phyloP scores from a whole-genome alignment of 2,888 invertebrate species.

The Tachina fera region DNA sequence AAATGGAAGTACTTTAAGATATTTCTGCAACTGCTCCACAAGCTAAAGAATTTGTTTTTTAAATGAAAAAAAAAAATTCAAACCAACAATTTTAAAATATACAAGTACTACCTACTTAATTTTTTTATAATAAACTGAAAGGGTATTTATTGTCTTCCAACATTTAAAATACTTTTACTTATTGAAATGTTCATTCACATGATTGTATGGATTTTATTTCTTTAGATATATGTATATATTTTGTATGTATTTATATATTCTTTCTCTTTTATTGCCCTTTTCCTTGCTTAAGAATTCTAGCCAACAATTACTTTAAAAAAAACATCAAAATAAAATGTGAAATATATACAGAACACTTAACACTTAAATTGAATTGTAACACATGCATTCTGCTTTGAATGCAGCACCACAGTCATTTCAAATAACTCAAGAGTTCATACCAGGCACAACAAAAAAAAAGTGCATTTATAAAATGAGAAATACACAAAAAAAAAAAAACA shows the following conservation, averaged over 20 bases:
- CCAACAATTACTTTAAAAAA: constrained; percentile 48
- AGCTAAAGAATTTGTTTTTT: neutral
- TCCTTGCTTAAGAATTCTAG: constrained; percentile 20
- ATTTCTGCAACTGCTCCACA: neutral
- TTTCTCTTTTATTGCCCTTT: constrained; percentile 23
- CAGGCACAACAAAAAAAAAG: constrained; percentile 22
- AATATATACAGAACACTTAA: constrained; percentile 48
- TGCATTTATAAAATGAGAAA: constrained; percentile 32
- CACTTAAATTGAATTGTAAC: constrained; percentile 59
- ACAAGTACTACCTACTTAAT: too few species aligned
- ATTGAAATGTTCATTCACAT: constrained; percentile 28
- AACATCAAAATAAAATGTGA: constrained; percentile 1
- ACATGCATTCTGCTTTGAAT: constrained; percentile 48
- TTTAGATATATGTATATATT: too few species aligned
- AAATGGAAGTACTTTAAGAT: neutral
- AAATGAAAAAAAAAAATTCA: neutral
- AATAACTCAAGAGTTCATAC: constrained; percentile 45
- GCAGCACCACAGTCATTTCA: constrained; percentile 20
- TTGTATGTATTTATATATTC: neutral
- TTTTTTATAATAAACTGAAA: neutral
- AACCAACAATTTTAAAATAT: neutral
- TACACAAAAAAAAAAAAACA: constrained; percentile 1
- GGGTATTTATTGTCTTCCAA: constrained; percentile 7
- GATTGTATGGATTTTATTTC: too few species aligned
- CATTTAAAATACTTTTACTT: constrained; percentile 42